Conservation (phyloP, 2,113 vertebrate species). For the Grus americana region DNA sequence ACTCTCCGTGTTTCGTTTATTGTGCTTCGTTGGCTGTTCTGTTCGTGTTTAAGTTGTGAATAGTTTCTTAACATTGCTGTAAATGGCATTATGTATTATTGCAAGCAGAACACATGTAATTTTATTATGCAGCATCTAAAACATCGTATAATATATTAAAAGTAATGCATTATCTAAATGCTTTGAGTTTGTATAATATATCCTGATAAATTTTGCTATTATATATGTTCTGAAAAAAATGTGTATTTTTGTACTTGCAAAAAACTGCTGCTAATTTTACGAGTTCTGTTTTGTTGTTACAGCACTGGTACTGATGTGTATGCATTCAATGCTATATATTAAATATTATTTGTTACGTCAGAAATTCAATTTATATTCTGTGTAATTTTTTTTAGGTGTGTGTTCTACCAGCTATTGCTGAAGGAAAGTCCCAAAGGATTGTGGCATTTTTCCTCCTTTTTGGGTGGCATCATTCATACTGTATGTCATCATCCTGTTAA, state of each 20-base stretch:
- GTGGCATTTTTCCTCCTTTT: neutral
- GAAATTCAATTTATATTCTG: neutral
- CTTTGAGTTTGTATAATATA: constrained; percentile 89
- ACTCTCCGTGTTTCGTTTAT: constrained; percentile 14
- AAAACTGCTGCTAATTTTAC: constrained; percentile 88
- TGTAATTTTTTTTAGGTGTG: neutral
- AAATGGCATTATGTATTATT: constrained; percentile 73
- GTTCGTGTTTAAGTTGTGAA: constrained; percentile 73
- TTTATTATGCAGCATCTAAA: constrained; percentile 66
- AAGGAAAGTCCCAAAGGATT: neutral
- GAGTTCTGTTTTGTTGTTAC: constrained; percentile 74
- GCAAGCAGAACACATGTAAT: constrained; percentile 71
- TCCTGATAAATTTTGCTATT: constrained; percentile 83
- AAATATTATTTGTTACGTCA: constrained; percentile 75
- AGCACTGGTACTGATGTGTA: constrained; percentile 76
- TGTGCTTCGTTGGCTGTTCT: constrained; percentile 63
- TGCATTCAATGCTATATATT: constrained; percentile 74
- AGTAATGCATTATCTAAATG: constrained; percentile 82
- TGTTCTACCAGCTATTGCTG: neutral
- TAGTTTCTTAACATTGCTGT: constrained; percentile 74
- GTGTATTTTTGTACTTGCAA: constrained; percentile 97
- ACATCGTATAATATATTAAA: constrained; percentile 80
- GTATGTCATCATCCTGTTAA: neutral
- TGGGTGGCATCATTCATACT: neutral
- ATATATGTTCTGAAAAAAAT: constrained; percentile 83